Evolutionary conservation across 2,888 invertebrate species (phyloP).

Genomic region (Mesorhabditis belari): DNA sequence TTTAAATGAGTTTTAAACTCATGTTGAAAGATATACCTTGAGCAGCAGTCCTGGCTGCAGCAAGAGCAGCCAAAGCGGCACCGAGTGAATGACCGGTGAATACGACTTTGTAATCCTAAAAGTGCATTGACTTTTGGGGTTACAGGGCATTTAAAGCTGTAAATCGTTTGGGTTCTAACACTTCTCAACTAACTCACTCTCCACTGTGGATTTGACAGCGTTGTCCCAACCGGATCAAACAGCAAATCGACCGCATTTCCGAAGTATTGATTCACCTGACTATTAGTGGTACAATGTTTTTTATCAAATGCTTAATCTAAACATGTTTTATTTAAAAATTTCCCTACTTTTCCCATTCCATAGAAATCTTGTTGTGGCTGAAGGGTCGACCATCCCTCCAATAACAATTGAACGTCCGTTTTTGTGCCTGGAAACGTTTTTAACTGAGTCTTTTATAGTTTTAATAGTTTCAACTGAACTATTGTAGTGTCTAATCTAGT

Average conservation of each 20-base stretch:
- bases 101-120: slow-evolving; percentile 35
- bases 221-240: not conserved
- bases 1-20: not conserved
- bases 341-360: slow-evolving; percentile 35
- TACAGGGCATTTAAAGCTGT: not conserved
- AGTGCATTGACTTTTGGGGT: not conserved
- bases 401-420: slow-evolving; percentile 32
- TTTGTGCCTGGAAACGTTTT: slow-evolving; percentile 21
- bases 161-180: not conserved
- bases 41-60: slow-evolving; percentile 23
- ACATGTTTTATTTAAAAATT: no score
- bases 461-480: no score
- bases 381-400: slow-evolving; percentile 40
- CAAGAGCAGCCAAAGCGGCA: slow-evolving; percentile 41
- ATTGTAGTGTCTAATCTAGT: no score
- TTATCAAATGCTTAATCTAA: no score
- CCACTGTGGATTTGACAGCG: not conserved
- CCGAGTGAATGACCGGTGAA: slow-evolving; percentile 49
- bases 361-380: slow-evolving; percentile 36
- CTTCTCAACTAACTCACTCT: no score
- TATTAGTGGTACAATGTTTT: not conserved
- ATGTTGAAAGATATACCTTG: not conserved
- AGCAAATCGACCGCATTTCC: not conserved
- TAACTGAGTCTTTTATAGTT: no score
- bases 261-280: not conserved